These are phyloP conservation scores for Stegostoma tigrinum DNA, from an alignment of 2,113 vertebrate genomes.

Conservation along the genomic window DNA sequence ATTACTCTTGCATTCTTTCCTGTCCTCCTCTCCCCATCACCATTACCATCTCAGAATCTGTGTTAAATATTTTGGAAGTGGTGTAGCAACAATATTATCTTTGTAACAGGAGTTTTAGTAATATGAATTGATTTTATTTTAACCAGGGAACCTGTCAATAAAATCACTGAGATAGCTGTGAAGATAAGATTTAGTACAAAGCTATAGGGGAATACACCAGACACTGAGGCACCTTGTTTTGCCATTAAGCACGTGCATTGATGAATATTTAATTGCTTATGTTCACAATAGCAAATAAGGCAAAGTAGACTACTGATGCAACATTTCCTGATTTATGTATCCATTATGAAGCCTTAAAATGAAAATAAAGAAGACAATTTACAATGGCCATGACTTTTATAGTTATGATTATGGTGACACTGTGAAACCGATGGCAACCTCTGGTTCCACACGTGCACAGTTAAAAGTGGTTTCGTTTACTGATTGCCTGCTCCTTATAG, in stretches of 20 bases:
- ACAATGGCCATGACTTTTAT: not conserved
- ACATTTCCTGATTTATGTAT: not conserved
- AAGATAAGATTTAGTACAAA: not conserved
- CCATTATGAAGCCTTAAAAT: not conserved
- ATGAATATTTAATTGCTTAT: slow-evolving; percentile 8
- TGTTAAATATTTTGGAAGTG: not conserved
- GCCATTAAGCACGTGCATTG: not conserved
- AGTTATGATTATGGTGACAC: no score
- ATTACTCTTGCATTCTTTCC: not conserved
- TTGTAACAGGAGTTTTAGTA: not conserved
- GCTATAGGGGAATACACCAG: not conserved
- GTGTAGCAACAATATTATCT: not conserved
- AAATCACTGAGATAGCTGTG: not conserved
- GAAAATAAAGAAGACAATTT: not conserved
- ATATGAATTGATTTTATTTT: not conserved
- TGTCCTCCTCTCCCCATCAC: no score
- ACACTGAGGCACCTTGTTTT: slow-evolving; percentile 25
- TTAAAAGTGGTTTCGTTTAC: no score
- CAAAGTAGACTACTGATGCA: not conserved
- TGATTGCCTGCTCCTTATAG: no score
- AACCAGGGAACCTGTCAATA: not conserved
- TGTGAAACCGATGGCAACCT: no score
- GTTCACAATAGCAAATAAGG: not conserved
- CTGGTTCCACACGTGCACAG: no score
- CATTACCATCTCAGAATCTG: not conserved